Conservation (phyloP, 35 echinoderm and acorn worm species). For the Chiridota heheva region DNA sequence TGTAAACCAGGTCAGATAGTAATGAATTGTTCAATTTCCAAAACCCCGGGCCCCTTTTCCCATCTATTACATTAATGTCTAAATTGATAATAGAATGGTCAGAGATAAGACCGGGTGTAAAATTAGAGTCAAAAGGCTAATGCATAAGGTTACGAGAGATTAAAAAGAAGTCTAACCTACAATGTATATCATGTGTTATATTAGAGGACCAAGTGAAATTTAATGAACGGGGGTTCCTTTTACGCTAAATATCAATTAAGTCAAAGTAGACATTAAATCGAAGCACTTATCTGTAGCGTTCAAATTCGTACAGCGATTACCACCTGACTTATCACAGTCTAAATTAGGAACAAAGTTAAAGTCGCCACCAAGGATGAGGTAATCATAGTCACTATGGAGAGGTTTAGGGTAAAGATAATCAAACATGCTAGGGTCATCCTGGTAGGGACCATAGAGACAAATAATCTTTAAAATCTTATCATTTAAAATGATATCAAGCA, state of each 20-base stretch:
- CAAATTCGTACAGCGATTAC: conserved; percentile 2
- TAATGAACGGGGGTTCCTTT: background rate
- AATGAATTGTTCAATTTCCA: too few relatives aligned
- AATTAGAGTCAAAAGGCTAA: too few relatives aligned
- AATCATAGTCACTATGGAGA: background rate
- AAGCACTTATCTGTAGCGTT: background rate
- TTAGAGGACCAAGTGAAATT: background rate
- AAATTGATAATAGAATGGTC: too few relatives aligned
- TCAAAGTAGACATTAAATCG: background rate
- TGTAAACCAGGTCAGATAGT: too few relatives aligned
- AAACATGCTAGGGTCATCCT: background rate
- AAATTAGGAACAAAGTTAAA: conserved; percentile 22
- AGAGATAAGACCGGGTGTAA: too few relatives aligned
- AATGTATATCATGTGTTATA: conserved; percentile 11
- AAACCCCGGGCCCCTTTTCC: too few relatives aligned
- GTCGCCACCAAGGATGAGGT: conserved; percentile 6
- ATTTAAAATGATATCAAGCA: background rate
- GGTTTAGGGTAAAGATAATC: background rate
- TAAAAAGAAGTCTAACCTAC: too few relatives aligned
- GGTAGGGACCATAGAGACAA: background rate
- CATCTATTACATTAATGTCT: too few relatives aligned
- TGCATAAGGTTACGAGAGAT: too few relatives aligned
- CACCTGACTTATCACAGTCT: background rate
- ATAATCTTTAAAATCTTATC: background rate
- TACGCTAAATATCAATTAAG: conserved; percentile 5